phyloP scores from a whole-genome alignment of 2,797 vertebrate species.

The Manis crassicaudata region DNA sequence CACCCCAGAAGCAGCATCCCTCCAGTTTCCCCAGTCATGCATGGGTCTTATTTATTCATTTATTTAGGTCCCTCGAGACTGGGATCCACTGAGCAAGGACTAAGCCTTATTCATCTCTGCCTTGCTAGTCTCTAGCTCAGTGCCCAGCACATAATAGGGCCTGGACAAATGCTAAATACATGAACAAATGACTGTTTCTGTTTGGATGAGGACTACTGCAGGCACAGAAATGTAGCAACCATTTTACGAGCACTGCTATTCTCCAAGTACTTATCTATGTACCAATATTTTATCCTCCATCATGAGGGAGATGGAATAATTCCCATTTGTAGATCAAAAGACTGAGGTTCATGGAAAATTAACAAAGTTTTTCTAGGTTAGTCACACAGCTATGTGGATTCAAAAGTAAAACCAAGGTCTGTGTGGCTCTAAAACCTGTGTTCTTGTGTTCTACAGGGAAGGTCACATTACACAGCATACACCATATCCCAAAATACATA shows the following conservation, averaged over 20 bases:
- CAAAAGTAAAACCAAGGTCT: not conserved
- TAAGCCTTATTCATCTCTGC: not conserved
- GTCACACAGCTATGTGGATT: not conserved
- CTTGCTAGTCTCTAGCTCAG: not conserved
- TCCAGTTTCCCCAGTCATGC: not conserved
- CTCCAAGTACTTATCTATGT: not conserved
- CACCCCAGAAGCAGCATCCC: not conserved
- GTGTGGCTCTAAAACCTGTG: not conserved
- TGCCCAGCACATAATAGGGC: not conserved
- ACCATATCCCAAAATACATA: not conserved
- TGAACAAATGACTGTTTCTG: not conserved
- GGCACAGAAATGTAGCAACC: not conserved
- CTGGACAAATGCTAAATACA: not conserved
- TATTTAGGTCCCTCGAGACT: not conserved
- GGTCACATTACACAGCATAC: rapidly evolving
- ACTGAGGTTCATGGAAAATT: not conserved
- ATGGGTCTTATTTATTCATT: too few species aligned
- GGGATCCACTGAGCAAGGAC: not conserved
- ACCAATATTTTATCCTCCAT: not conserved
- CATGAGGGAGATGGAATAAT: not conserved
- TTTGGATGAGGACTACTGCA: not conserved
- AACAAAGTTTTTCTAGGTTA: not conserved
- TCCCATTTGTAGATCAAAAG: not conserved
- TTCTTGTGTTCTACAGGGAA: not conserved
- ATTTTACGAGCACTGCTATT: too few species aligned